Base-by-base conservation (phyloP, 2,888 invertebrate species). In the Microctonus hyperodae region DNA sequence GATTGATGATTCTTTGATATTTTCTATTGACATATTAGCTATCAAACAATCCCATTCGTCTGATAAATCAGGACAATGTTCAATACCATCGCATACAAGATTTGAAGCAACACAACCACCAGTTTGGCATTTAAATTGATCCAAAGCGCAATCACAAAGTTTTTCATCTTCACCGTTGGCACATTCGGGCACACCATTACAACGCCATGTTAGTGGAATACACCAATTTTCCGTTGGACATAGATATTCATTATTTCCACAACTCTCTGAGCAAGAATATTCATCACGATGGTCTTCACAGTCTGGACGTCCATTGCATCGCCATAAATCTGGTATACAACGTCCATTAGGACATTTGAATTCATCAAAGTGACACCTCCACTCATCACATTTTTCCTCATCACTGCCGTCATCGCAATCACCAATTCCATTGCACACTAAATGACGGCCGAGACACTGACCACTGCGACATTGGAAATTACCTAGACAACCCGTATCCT, bases 401-500 rank as follows among this genome's bases (percentile, higher is more conserved):
- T 90, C 90, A 70, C 86, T 87, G 35, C 88, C 87, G 76, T 90
- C 89, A 56, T 86, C 85, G 74, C 90, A 90, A 72, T 90, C 88
- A 5, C 85, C 78, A 64, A 89, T 88, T 20, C 88, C 88, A 78
- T 90, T 89, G 75, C 90, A 90, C 0, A 89, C 89, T 11, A 88
- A 81, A 73, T 88, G 85, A 59, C 88, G 81, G 72, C 86, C 88
- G 33, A 90, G 83, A 72, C 90, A 90, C 70, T 88, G 87, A 0
- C 88, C 88, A 73, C 85, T 88, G 5, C 83, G 79, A 72, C 89
- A 90, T 75, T 87, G 86, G 83, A 88, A 89, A 72, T 89, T 89
- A 57, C 87, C 87, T 2, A 86, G 87, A 75, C 90, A 90, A n/a
- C 85, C 85, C 56, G 86, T 84, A 74, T 86, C 83, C 55, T 85